Percentiles rank a stretch among this genome's conserved stretches.
Conservation (phyloP, 1,140 invertebrate species). For the Plectus sambesii region DNA sequence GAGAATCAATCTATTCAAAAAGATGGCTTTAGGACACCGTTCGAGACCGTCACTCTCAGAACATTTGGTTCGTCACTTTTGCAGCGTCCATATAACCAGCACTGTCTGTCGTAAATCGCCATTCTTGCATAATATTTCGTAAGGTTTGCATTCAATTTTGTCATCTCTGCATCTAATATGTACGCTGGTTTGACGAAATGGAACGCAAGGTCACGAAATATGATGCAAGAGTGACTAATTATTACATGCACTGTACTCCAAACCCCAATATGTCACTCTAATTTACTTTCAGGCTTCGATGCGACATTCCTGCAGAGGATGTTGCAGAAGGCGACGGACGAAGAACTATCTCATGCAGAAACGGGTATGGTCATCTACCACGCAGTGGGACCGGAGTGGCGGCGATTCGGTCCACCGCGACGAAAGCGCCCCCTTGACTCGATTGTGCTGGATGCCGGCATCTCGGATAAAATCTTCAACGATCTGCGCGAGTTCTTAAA, state of each 20-base stretch:
- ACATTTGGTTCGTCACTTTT: slow-evolving; percentile 24
- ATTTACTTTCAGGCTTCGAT: slow-evolving; percentile 19
- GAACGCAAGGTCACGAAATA: too few species aligned
- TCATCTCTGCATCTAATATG: too few species aligned
- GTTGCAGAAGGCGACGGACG: slow-evolving; percentile 31
- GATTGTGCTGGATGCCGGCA: slow-evolving; percentile 71
- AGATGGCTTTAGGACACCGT: slow-evolving; percentile 31
- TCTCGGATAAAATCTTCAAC: slow-evolving; percentile 63
- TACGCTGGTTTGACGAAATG: too few species aligned
- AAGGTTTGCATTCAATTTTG: too few species aligned
- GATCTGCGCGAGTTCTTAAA: slow-evolving; percentile 85
- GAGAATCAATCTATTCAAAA: slow-evolving; percentile 36
- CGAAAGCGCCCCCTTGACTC: slow-evolving; percentile 71
- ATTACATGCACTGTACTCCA: too few species aligned
- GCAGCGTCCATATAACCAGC: slow-evolving; percentile 23
- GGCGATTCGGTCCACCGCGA: slow-evolving; percentile 81
- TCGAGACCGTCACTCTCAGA: slow-evolving; percentile 42
- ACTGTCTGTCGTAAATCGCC: slow-evolving; percentile 76
- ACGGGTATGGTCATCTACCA: slow-evolving; percentile 96
- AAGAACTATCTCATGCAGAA: slow-evolving; percentile 59
- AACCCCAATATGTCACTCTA: neutral
- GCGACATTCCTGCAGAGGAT: slow-evolving; percentile 29
- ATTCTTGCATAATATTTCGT: too few species aligned
- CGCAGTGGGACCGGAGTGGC: slow-evolving; percentile 84
- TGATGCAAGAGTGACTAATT: too few species aligned